These are phyloP conservation scores for Lutraria lutraria DNA, from an alignment of 2,888 invertebrate genomes.

Conservation along the genomic window DNA sequence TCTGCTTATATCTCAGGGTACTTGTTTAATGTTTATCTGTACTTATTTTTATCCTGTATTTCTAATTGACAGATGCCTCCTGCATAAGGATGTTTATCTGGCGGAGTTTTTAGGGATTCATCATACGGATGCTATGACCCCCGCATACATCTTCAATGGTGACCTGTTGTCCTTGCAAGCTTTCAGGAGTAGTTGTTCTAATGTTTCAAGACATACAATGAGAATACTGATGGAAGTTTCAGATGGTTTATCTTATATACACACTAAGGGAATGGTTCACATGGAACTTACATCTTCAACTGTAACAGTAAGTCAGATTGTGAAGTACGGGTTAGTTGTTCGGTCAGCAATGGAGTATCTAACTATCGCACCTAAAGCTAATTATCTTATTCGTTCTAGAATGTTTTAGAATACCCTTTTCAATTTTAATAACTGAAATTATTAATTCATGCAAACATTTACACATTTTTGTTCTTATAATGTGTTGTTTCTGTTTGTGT, in stretches of 20 bases:
- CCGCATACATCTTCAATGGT: slow-evolving; percentile 75
- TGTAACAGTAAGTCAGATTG: slow-evolving; percentile 76
- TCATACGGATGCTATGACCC: slow-evolving; percentile 67
- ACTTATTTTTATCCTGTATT: not conserved
- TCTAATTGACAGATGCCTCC: slow-evolving; percentile 72
- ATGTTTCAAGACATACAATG: not conserved
- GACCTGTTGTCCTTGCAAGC: slow-evolving; percentile 68
- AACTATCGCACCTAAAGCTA: too few relatives aligned
- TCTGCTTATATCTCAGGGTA: too few relatives aligned
- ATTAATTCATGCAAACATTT: too few relatives aligned
- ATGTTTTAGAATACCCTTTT: too few relatives aligned
- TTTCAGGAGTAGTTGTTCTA: slow-evolving; percentile 45
- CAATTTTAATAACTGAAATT: too few relatives aligned
- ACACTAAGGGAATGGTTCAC: slow-evolving; percentile 80
- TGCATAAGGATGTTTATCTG: slow-evolving; percentile 65
- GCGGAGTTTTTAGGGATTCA: slow-evolving; percentile 79
- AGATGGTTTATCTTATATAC: slow-evolving; percentile 77
- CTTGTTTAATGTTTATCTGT: too few relatives aligned
- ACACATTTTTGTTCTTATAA: too few relatives aligned
- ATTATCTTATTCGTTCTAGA: too few relatives aligned
- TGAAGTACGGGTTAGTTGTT: not conserved
- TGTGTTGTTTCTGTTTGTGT: too few relatives aligned
- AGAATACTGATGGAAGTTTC: slow-evolving; percentile 66
- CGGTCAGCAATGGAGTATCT: too few relatives aligned
- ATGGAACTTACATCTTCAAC: slow-evolving; percentile 82